Evolutionary conservation across 2,113 vertebrate genomes (phyloP).

Genomic region (Labeo catla): DNA sequence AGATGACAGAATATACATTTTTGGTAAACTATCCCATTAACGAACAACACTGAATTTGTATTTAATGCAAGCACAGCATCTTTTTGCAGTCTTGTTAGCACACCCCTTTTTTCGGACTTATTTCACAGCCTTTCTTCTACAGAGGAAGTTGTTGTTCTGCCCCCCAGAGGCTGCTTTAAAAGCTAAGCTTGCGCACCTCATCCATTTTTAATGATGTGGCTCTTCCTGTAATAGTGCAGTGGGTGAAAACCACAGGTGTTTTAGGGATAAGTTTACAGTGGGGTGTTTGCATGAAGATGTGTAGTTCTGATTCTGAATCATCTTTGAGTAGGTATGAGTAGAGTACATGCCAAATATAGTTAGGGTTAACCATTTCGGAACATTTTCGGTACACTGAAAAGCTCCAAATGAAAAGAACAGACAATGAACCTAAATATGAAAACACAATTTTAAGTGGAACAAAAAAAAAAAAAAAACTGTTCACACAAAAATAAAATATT

Average conservation of each 20-base stretch:
- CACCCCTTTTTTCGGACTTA: slow-evolving; percentile 19
- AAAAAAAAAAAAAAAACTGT: no score
- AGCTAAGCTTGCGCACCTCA: slow-evolving; percentile 44
- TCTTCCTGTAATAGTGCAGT: slow-evolving; percentile 13
- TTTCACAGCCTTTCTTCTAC: slow-evolving; percentile 46
- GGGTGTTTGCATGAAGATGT: not conserved
- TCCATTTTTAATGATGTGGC: slow-evolving; percentile 56
- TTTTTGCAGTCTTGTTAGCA: slow-evolving; percentile 14
- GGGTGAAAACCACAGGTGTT: slow-evolving; percentile 41
- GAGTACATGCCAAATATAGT: not conserved
- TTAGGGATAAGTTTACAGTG: slow-evolving; percentile 15
- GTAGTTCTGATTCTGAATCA: not conserved
- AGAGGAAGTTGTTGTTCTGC: slow-evolving; percentile 43
- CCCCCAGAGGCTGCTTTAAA: slow-evolving; percentile 51
- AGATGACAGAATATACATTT: not conserved
- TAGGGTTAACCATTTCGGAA: no score
- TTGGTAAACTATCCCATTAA: not conserved
- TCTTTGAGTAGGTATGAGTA: not conserved
- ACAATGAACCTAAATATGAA: not conserved
- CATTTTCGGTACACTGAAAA: not conserved
- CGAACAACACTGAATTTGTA: not conserved
- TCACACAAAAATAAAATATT: no score
- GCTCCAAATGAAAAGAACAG: not conserved
- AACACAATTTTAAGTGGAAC: not conserved
- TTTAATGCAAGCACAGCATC: not conserved